Evolutionary conservation across 2,797 vertebrate genomes (phyloP), one percentile per base, ranked within the genome.

Genomic region (Phaenicophaeus curvirostris): DNA sequence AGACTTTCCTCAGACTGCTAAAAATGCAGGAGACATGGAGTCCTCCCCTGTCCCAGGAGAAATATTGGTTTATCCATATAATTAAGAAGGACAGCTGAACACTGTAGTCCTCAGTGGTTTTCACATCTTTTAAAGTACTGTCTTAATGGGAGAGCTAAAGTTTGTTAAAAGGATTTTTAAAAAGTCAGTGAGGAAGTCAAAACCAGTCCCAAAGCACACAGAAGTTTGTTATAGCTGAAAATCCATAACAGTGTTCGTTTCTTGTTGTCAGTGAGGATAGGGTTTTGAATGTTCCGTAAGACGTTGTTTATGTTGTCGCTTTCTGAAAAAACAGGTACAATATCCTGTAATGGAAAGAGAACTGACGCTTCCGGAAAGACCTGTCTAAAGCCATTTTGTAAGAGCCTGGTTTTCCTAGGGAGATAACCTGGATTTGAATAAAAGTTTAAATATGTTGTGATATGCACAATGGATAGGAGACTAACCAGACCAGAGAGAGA

Each of bases 41-140:
- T 72, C 75, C 81, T 93, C 72, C 82, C 27, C 30, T 6, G 5
- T 94, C 85, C 85, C 94, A 11, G 35, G 57, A 89, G 92, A 92
- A 80, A 83, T 74, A 44, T 7, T 55, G 92, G 75, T 80, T 95
- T 90, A 87, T 93, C 81, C 72, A 20, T 25, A 6, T 83, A 95
- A 94, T 95, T 93, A 83, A 51, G 81, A 93, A 92, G 68, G 35
- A 72, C 91, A 93, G 68, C 42, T 41, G 78, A 90, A 54, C 13
- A 9, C 62, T 82, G 35, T 2, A 75, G 84, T 18, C 66, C 78
- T 87, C 75, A 48, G 89, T 58, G 68, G 50, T 85, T 94, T 95
- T 87, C 82, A 87, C 88, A 50, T 95, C 75, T 93, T 95, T 90
- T 85, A 84, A 89, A 92, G 65, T 51, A 27, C 69, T 83, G 63